These are phyloP conservation scores for Drosophila tripunctata DNA, from an alignment of 2,888 invertebrate genomes.

Conservation along the genomic window DNA sequence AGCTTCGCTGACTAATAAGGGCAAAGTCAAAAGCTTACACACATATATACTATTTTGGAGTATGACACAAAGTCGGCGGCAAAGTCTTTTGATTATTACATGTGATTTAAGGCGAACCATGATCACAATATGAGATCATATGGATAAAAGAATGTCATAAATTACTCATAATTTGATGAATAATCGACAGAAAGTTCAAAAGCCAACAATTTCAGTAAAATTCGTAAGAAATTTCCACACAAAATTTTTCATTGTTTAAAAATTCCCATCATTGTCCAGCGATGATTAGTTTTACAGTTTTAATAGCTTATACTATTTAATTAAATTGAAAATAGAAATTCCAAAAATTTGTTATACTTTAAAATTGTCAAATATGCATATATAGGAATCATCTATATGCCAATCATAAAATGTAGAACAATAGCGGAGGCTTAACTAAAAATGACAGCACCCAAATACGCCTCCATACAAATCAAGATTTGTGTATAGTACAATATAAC, in stretches of 20 bases:
- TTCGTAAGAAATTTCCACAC: slow-evolving; percentile 4
- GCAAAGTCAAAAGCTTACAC: slow-evolving; percentile 25
- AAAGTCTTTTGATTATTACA: slow-evolving; percentile 33
- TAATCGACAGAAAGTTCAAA: slow-evolving; percentile 29
- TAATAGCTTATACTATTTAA: too few relatives aligned
- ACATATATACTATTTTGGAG: background rate
- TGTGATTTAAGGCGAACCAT: slow-evolving; percentile 18
- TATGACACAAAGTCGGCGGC: slow-evolving; percentile 24
- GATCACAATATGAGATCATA: slow-evolving; percentile 44
- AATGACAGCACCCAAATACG: slow-evolving; percentile 34
- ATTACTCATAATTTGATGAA: slow-evolving; percentile 37
- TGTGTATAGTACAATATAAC: slow-evolving; percentile 11
- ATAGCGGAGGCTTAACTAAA: slow-evolving; percentile 20
- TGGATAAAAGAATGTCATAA: slow-evolving; percentile 7
- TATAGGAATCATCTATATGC: slow-evolving; percentile 11
- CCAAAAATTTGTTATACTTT: slow-evolving; percentile 5
- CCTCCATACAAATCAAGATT: slow-evolving; percentile 34
- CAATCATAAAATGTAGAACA: slow-evolving; percentile 45
- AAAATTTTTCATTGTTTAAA: background rate
- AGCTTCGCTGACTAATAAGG: slow-evolving; percentile 47
- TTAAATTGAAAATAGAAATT: background rate
- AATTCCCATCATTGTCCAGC: background rate
- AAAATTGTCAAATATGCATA: too few relatives aligned
- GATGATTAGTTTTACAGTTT: background rate
- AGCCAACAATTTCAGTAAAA: slow-evolving; percentile 3